Evolutionary conservation across 2,797 vertebrate species (phyloP).

Genomic region (Melanotaenia boesemani): DNA sequence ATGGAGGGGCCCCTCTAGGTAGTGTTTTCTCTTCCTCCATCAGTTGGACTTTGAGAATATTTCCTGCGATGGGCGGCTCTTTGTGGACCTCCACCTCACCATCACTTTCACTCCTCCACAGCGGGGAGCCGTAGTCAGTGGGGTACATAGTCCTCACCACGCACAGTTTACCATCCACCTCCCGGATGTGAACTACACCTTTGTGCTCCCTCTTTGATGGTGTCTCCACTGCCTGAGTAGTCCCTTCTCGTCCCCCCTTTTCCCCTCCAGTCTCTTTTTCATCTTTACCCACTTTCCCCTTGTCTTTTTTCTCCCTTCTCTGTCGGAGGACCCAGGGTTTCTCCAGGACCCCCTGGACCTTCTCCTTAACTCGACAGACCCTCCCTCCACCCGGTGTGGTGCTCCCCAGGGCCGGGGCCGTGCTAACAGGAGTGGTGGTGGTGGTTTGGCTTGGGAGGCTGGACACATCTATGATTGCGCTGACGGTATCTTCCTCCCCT

Average conservation of each 20-base stretch:
- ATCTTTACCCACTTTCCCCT: constrained; percentile 15
- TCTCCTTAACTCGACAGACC: constrained; percentile 79
- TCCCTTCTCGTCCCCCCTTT: constrained; percentile 19
- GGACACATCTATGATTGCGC: constrained; percentile 68
- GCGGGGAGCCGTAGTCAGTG: constrained; percentile 79
- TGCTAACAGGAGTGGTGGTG: constrained; percentile 58
- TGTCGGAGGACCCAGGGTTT: constrained; percentile 80
- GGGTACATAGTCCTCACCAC: constrained; percentile 86
- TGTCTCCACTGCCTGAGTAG: background rate
- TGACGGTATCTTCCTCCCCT: constrained; percentile 66
- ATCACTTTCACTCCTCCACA: constrained; percentile 66
- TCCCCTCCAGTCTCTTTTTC: background rate
- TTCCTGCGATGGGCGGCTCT: constrained; percentile 56
- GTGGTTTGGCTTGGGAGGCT: constrained; percentile 72
- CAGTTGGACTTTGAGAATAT: constrained; percentile 73
- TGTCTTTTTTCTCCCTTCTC: constrained; percentile 59
- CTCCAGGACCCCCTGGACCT: constrained; percentile 82
- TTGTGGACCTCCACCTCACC: constrained; percentile 65
- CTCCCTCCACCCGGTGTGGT: constrained; percentile 83
- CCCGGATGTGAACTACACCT: constrained; percentile 84
- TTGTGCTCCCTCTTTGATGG: constrained; percentile 65
- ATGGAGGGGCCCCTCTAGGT: background rate
- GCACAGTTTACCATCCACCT: constrained; percentile 83
- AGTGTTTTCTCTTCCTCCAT: background rate
- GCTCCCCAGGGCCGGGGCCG: constrained; percentile 59